Base-by-base conservation (phyloP, 2,797 vertebrate species). In the Poecilia velifera region DNA sequence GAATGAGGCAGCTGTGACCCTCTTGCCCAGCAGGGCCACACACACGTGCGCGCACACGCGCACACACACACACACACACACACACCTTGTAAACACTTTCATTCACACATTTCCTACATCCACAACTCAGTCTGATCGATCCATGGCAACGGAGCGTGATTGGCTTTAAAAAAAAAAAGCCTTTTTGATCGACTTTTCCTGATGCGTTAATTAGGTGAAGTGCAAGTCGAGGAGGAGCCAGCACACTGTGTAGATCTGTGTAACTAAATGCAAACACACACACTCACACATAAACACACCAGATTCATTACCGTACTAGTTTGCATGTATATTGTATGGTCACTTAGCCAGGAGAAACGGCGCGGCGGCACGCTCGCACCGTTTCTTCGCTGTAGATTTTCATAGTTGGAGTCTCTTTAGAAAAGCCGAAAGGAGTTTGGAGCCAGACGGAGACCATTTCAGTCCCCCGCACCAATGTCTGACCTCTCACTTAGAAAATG, bases 281-380 rank as follows among this genome's bases (percentile, higher is more conserved):
- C 87, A 93, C 91, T 94, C 87, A 90, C 84, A 73, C 18, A 91
- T 74, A 92, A 87, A 90, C 91, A 90, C 88, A 90, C 84, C 91
- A 93, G 90, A 87, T 87, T 94, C 94, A 94, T 92, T 94, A 85
- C 89, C 86, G 92, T 95, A 93, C 91, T 95, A 95, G 94, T 94
- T 96, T 96, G 95, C 95, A 96, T 96, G 96, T 95, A 94, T 95
- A 93, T 95, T 92, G 93, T 96, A 94, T 94, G 94, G 94, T 95
- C 94, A 93, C 92, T 91, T 94, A 94, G 94, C 88, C 31, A 20
- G 93, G 93, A 93, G 90, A 81, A 88, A 77, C 36, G 76, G 90
- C 13, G 85, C 90, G 80, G 22, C 87, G 76, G 92, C n/a, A 72
- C 80, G 88, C 87, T 72, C 87, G 89, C 83, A 79, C 88, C 72